Evolutionary conservation across 2,797 vertebrate genomes (phyloP).

Genomic region (Lacerta agilis): DNA sequence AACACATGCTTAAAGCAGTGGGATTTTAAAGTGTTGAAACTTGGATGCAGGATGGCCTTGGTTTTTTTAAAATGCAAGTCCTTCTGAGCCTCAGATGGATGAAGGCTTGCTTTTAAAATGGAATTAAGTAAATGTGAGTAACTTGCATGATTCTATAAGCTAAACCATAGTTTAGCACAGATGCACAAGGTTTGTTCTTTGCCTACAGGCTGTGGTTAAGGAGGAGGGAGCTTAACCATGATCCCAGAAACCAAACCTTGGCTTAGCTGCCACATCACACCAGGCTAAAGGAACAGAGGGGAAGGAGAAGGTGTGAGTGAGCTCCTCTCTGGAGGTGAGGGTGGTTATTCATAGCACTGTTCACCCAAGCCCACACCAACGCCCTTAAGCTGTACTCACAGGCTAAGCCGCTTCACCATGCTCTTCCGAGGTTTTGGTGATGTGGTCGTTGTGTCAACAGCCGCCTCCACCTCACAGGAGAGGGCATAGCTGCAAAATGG

Average conservation of each 20-base stretch:
- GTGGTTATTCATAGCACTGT: not conserved
- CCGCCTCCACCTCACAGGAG: slow-evolving; percentile 89
- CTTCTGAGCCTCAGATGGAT: not conserved
- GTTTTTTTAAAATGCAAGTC: not conserved
- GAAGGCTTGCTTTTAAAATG: not conserved
- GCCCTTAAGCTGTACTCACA: slow-evolving; percentile 82
- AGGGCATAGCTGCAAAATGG: slow-evolving; percentile 83
- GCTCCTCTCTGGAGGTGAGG: not conserved
- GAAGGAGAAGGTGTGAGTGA: not conserved
- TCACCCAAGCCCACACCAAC: accelerated
- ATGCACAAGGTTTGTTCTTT: too few relatives aligned
- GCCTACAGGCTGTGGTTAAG: too few relatives aligned
- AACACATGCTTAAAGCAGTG: not conserved
- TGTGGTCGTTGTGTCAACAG: slow-evolving; percentile 85
- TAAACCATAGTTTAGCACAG: too few relatives aligned
- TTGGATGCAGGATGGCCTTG: not conserved
- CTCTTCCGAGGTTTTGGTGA: slow-evolving; percentile 91
- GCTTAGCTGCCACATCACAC: too few relatives aligned
- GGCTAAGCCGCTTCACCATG: slow-evolving; percentile 96
- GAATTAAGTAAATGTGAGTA: not conserved
- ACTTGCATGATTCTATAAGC: not conserved
- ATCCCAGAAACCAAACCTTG: too few relatives aligned
- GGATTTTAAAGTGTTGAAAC: not conserved
- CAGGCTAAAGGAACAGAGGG: too few relatives aligned
- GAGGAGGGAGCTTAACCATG: too few relatives aligned